These are phyloP conservation scores for Fratercula arctica DNA, from an alignment of 2,797 vertebrate species.

Conservation along the genomic window DNA sequence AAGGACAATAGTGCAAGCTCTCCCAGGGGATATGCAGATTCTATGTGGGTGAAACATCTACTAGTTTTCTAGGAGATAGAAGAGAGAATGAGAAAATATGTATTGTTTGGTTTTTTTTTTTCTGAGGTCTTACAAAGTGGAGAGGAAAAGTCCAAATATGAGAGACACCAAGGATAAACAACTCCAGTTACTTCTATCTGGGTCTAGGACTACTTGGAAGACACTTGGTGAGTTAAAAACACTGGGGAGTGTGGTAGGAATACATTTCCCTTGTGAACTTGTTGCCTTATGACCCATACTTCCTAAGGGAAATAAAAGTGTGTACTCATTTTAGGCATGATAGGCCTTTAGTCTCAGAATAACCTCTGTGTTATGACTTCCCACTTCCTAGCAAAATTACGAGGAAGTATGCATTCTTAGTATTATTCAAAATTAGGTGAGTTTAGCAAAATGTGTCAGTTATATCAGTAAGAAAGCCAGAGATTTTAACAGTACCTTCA, in stretches of 20 bases:
- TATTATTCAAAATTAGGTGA: neutral
- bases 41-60: neutral
- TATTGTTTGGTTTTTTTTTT: neutral
- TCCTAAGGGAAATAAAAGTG: neutral
- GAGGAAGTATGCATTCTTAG: neutral
- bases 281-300: neutral
- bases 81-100: neutral
- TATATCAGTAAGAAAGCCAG: neutral
- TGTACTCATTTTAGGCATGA: neutral
- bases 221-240: neutral
- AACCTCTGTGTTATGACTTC: neutral
- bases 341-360: neutral
- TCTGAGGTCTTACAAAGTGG: neutral
- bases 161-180: neutral
- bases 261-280: neutral
- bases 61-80: neutral
- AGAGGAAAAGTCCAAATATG: neutral
- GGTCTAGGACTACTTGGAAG: neutral
- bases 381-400: neutral
- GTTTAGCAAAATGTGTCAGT: neutral
- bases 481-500: neutral
- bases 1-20: neutral
- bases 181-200: neutral
- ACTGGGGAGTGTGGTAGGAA: neutral
- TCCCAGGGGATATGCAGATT: neutral